These are phyloP conservation scores for Leptopilina drosophilae DNA, from an alignment of 2,888 invertebrate genomes.

Conservation along the genomic window DNA sequence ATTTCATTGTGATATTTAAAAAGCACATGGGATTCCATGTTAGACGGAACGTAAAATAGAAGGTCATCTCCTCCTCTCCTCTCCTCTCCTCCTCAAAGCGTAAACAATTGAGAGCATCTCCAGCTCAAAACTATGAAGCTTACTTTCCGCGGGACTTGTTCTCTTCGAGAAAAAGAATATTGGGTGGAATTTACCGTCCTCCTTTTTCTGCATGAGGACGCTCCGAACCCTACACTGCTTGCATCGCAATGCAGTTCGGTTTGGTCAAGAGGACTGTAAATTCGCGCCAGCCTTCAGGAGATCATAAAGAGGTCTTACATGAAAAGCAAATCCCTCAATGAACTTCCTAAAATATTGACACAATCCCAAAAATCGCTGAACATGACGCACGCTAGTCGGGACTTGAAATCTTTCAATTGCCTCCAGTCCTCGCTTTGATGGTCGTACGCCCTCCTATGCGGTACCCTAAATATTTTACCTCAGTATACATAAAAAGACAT, in stretches of 20 bases:
- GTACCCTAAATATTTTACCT: constrained; percentile 18
- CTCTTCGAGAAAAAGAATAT: constrained; percentile 65
- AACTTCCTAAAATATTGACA: constrained; percentile 17
- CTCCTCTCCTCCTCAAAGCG: constrained; percentile 58
- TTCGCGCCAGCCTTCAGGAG: background rate
- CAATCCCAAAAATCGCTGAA: constrained; percentile 15
- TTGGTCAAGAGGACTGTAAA: background rate
- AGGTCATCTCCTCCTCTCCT: no score
- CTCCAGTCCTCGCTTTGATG: background rate
- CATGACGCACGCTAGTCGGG: background rate
- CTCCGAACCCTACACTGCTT: constrained; percentile 63
- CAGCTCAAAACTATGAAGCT: constrained; percentile 57
- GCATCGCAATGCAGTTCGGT: constrained; percentile 56
- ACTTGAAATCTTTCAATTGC: constrained; percentile 3
- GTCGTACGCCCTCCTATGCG: background rate
- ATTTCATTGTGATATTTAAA: no score
- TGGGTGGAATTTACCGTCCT: constrained; percentile 60
- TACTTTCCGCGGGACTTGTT: constrained; percentile 53
- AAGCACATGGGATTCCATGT: no score
- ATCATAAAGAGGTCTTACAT: background rate
- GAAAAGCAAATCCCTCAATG: constrained; percentile 18
- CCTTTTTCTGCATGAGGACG: constrained; percentile 66
- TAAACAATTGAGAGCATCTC: constrained; percentile 49
- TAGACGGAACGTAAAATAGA: no score
- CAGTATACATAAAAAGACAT: constrained; percentile 18